Evolutionary conservation across 1,140 invertebrate genomes (phyloP), one percentile per base, ranked within the genome.

Genomic region (Ylistrum balloti): DNA sequence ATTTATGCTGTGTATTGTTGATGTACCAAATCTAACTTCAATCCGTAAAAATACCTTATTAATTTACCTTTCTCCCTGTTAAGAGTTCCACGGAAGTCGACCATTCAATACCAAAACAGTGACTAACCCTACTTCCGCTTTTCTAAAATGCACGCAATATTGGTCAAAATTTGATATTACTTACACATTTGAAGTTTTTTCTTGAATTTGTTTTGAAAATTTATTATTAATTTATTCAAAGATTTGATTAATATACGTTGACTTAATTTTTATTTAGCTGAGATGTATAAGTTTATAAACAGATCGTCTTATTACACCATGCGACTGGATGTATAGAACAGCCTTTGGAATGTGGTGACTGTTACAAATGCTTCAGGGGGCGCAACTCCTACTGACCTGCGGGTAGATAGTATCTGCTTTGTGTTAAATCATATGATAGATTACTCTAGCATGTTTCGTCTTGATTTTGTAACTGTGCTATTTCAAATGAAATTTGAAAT

Each of bases 81-180:
- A 74, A 74, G 28, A 74, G 56, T 74, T 74, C 56, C 56, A 74
- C 56, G 56, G 56, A 74, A 74, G 56, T 74, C n/a, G 56, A 28
- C 11, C 0, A 74, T 74, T 74, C 56, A 74, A 74, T 74, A 74
- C 56, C 56, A 74, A 74, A 74, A 74, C 56, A 74, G 56, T 74
- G 56, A 74, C 56, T 74, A 74, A 74, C 56, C 22, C 56, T 74
- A 74, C 56, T 74, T 74, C 56, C 56, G 56, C 56, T 74, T 5
- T 74, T 74, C 56, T 0, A 74, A n/a, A n/a, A 28, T 28, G n/a
- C n/a, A 1, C 22, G 3, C 22, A n/a, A 74, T 1, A 74, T 5
- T 9, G 22, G 15, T 11, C 56, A n/a, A 17, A 15, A 9, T 74
- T 28, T 74, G n/a, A 74, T 17, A 11, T 74, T 28, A 74, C 28